Evolutionary conservation across 2,888 invertebrate species (phyloP), one percentile per base, ranked within the genome.

Genomic region (Anthrax anthrax): DNA sequence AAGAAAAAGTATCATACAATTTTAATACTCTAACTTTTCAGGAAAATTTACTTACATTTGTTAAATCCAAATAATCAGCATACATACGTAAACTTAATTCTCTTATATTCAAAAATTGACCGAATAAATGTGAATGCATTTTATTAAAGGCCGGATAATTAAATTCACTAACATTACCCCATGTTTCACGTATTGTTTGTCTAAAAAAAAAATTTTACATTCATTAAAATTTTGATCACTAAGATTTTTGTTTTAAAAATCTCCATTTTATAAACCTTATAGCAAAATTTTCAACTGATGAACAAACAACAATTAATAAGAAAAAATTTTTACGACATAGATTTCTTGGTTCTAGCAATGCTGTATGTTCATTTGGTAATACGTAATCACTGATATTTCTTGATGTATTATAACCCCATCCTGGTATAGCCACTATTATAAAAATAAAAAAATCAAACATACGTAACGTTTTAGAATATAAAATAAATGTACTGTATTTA

Each of bases 331-430:
- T 56, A 6, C 52, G 50, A 57, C 83, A 84, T 37, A 78, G 58
- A 49, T 72, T 62, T 36, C 65, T 69, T 1, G 83, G 81, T 50
- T 73, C 74, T 56, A 83, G 73, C 48, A 83, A 63, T 5, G 77
- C 72, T 1, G 84, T 84, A 13, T 78, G 71, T 56, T 79, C 80
- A 48, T 77, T 75, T 0, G 84, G 83, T 52, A 77, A 72, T 18
- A 87, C 77, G 61, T 87, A 87, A 49, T 77, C 70, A 57, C 74
- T 75, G 18, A 82, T 76, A 59, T 84, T 81, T 41, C 85, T 71
- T 19, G 83, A 83, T 2, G 79, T 79, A 57, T 84, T 79, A 42
- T 73, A 72, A n/a, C 79, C 73, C 87, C 87, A 87, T 39, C 85
- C 86, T 49, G 70, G 70, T 59, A 71, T 63, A 47, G 70, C 69